Base-by-base conservation (phyloP, 2,113 vertebrate species). In the Pteruthius melanotis region DNA sequence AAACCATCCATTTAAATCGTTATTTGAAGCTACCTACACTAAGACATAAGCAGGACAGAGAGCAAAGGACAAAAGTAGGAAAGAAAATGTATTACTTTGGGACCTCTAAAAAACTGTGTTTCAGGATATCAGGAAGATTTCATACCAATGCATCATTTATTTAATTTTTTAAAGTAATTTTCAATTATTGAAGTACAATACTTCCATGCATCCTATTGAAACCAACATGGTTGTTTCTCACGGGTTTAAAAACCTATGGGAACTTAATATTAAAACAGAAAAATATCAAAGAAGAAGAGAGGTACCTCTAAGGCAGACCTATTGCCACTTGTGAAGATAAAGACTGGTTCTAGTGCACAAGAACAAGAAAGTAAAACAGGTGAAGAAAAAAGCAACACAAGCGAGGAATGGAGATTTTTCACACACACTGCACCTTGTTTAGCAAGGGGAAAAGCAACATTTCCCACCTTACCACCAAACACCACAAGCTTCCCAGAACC, bases 361-460 rank as follows among this genome's bases (percentile, higher is more conserved):
- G 33, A 84, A 71, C 6, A 42, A 56, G 37, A 76, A 64, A 68
- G 8, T 30, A 42, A 66, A 76, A 11, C 35, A 44, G 15, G 27
- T 24, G 22, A 49, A 54, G 27, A 21, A 33, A 70, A 93, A 79
- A 1, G 5, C 40, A 68, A 24, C 22, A 6, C 21, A 35, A 64
- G 18, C 39, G 57, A 35, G 40, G 24, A n/a, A 22, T 0, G 0
- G 0, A 13, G 30, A 2, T 2, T 21, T 42, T n/a, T 9, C 44
- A 37, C 1, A 9, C 7, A 11, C n/a, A 8, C 6, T 26, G 35
- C 27, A 18, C 42, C 37, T 35, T 2, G 5, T 5, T 56, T 1
- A 9, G 0, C 1, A 13, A 22, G 30, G 13, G 11, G 10, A 49
- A 61, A 54, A 23, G 7, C 54, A 65, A 12, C 52, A 24, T 20